Evolutionary conservation across 1,140 invertebrate species (phyloP).

Genomic region (Chelonus insularis): DNA sequence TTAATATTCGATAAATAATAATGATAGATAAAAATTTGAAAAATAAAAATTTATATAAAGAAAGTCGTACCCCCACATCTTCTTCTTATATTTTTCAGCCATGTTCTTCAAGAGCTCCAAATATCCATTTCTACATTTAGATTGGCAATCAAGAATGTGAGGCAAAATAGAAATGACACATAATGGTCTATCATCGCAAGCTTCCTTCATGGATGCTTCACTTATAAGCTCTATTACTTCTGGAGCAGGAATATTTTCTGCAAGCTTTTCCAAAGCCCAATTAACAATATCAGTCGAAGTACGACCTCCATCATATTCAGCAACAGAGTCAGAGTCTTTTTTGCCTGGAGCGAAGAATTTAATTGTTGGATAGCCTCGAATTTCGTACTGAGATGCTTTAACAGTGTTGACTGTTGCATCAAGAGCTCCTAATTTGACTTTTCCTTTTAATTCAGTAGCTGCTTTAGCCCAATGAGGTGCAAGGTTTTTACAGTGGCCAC

Average conservation of each 20-base stretch:
- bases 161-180: conserved; percentile 95
- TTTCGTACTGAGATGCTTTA: conserved; percentile 77
- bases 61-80: conserved; percentile 86
- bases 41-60: conserved; percentile 9
- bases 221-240: conserved; percentile 73
- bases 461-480: conserved; percentile 94
- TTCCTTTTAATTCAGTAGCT: conserved; percentile 91
- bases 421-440: conserved; percentile 92
- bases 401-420: conserved; percentile 91
- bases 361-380: conserved; percentile 96
- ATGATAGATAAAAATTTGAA: not conserved
- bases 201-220: conserved; percentile 69
- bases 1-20: conserved; percentile 8
- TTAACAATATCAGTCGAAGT: conserved; percentile 87
- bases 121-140: conserved; percentile 90
- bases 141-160: conserved; percentile 96
- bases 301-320: conserved; percentile 89
- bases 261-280: conserved; percentile 85
- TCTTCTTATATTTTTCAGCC: conserved; percentile 93
- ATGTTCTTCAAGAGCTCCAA: conserved; percentile 74
- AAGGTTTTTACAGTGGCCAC: conserved; percentile 94
- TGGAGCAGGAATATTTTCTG: conserved; percentile 86
- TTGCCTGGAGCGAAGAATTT: conserved; percentile 89
- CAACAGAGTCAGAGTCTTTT: conserved; percentile 71
- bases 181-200: conserved; percentile 84